Evolutionary conservation across 2,888 invertebrate genomes (phyloP).

Genomic region (Oxystoma pomonae): DNA sequence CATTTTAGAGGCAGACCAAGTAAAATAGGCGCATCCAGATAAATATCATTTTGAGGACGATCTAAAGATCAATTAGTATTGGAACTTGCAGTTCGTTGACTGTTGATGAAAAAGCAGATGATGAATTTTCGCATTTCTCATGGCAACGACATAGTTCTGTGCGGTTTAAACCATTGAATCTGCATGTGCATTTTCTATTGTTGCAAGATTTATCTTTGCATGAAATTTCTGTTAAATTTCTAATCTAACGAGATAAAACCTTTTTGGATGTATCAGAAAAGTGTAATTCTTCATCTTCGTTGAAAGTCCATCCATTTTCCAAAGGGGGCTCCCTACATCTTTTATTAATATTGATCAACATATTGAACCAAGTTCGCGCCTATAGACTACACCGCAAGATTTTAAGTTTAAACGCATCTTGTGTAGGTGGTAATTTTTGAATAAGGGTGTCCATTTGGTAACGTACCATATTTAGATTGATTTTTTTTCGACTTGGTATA

Average conservation of each 20-base stretch:
- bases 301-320: neutral
- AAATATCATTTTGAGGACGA: no score
- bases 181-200: neutral
- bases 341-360: neutral
- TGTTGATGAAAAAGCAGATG: no score
- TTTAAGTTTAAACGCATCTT: neutral
- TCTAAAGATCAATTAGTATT: no score
- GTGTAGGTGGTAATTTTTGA: no score
- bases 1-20: no score
- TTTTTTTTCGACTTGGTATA: no score
- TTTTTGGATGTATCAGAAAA: neutral
- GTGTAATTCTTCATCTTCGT: neutral
- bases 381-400: neutral
- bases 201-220: neutral
- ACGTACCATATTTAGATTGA: no score
- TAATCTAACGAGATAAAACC: neutral
- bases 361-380: neutral
- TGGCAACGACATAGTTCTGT: neutral
- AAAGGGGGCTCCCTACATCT: neutral
- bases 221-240: neutral
- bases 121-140: neutral
- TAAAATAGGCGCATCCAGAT: no score
- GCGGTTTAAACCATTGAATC: neutral
- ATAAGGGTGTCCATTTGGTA: no score
- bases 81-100: no score